Percentiles rank a stretch among this genome's conserved stretches.
phyloP scores from a whole-genome alignment of 2,113 vertebrate genomes.

The Crotalus viridis region DNA sequence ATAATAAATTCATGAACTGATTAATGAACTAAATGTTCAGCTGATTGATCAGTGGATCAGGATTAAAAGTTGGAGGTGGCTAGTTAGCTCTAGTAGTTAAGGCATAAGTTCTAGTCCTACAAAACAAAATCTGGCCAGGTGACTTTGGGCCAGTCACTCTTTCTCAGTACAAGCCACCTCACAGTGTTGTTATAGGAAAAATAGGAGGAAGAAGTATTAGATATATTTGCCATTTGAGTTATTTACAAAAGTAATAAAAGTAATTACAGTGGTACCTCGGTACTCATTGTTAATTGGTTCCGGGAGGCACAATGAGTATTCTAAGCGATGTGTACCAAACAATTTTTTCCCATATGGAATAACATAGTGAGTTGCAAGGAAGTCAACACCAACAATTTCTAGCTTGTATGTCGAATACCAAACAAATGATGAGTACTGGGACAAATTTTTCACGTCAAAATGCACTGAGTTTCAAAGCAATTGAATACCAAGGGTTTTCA shows the following conservation, averaged over 20 bases:
- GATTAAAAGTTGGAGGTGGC: background rate
- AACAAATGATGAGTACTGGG: too few relatives aligned
- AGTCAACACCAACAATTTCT: too few relatives aligned
- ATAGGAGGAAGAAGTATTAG: background rate
- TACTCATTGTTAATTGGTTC: too few relatives aligned
- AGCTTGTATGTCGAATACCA: too few relatives aligned
- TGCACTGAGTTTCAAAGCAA: too few relatives aligned
- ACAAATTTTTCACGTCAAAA: too few relatives aligned
- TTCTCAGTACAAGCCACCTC: background rate
- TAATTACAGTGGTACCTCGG: background rate
- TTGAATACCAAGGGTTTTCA: background rate
- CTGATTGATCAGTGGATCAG: background rate
- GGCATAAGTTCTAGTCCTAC: background rate
- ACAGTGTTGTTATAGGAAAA: background rate
- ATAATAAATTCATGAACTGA: background rate
- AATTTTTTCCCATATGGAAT: too few relatives aligned
- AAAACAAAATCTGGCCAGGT: background rate
- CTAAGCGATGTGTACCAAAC: too few relatives aligned
- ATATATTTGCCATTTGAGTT: background rate
- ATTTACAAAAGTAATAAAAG: background rate
- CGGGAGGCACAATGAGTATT: too few relatives aligned
- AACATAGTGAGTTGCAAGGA: too few relatives aligned
- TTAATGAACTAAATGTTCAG: background rate
- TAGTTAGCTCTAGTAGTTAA: background rate
- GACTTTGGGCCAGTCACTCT: background rate